phyloP scores from a whole-genome alignment of 2,113 vertebrate species.

The Anarrhichthys ocellatus region DNA sequence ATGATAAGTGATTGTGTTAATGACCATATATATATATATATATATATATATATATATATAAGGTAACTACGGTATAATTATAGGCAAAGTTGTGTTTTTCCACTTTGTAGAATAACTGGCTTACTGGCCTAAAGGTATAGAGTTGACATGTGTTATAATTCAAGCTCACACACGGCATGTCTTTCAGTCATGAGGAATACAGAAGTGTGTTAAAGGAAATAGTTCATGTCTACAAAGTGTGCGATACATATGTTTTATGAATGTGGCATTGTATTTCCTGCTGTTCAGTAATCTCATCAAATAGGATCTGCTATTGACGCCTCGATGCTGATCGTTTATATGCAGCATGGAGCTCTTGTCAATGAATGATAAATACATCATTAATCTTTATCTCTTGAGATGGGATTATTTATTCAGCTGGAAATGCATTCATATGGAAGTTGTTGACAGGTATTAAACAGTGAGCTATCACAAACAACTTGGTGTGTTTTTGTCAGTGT shows the following conservation, averaged over 20 bases:
- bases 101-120: not conserved
- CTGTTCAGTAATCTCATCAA: conserved; percentile 65
- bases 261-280: conserved; percentile 43
- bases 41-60: conserved; percentile 6
- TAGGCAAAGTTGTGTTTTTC: not conserved
- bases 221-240: conserved; percentile 10
- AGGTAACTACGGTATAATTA: conserved; percentile 41
- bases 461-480: conserved; percentile 47
- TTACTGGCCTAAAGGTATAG: not conserved
- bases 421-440: conserved; percentile 49
- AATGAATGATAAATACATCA: conserved; percentile 68
- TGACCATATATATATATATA: conserved; percentile 12
- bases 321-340: conserved; percentile 44
- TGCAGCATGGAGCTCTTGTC: conserved; percentile 56
- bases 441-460: conserved; percentile 66
- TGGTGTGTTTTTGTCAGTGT: conserved; percentile 20
- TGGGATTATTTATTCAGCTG: conserved; percentile 68
- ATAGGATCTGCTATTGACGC: conserved; percentile 45
- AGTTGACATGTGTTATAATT: conserved; percentile 29
- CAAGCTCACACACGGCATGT: not conserved
- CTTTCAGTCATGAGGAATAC: conserved; percentile 17
- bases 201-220: not conserved
- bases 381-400: conserved; percentile 73
- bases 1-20: not conserved
- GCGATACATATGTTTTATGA: conserved; percentile 23